These are phyloP conservation scores for Chrysolina americana DNA, from an alignment of 2,888 invertebrate species.

Conservation along the genomic window DNA sequence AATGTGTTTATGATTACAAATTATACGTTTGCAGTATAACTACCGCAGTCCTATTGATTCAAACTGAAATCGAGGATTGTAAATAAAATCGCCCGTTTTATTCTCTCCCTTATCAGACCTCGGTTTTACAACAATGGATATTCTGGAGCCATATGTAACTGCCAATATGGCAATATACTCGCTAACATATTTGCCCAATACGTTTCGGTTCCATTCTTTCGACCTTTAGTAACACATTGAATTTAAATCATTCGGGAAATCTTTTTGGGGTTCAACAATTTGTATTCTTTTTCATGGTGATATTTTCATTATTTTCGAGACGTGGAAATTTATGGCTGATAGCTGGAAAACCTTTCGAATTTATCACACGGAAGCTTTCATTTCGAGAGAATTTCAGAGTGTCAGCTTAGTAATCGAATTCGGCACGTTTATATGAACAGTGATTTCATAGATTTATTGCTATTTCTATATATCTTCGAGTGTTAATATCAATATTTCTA, in stretches of 20 bases:
- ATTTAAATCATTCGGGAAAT: constrained; percentile 44
- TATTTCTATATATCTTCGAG: neutral
- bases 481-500: too few relatives aligned
- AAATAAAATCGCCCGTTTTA: constrained; percentile 15
- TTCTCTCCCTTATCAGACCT: constrained; percentile 30
- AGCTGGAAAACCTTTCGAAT: neutral
- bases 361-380: neutral
- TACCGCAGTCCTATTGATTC: constrained; percentile 8
- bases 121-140: constrained; percentile 38
- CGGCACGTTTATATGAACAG: neutral
- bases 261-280: constrained; percentile 37
- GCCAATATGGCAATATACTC: constrained; percentile 46
- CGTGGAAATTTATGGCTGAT: constrained; percentile 7
- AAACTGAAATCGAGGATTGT: neutral
- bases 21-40: constrained; percentile 2
- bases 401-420: neutral
- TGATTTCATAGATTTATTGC: neutral
- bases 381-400: neutral
- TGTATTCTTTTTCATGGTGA: constrained; percentile 30
- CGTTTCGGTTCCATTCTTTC: constrained; percentile 38
- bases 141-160: constrained; percentile 46
- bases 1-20: constrained; percentile 7
- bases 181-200: constrained; percentile 48
- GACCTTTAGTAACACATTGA: constrained; percentile 43
- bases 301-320: constrained; percentile 15